phyloP scores from a whole-genome alignment of 1,140 invertebrate genomes.

The Triops cancriformis region DNA sequence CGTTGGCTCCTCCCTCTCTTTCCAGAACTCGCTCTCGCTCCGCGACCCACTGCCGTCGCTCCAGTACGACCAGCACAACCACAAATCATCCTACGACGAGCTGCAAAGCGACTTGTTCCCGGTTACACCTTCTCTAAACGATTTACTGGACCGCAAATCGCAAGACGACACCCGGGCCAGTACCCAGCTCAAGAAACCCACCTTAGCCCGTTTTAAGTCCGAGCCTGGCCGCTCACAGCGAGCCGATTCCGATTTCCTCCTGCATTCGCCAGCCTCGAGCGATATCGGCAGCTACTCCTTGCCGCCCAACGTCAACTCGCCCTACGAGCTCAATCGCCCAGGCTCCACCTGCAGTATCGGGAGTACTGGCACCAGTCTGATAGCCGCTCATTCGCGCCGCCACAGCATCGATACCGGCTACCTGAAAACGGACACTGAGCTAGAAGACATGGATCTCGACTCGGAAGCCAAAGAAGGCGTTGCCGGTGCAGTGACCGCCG shows the following conservation, averaged over 20 bases:
- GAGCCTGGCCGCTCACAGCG: neutral
- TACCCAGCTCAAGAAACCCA: neutral
- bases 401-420: neutral
- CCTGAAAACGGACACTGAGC: neutral
- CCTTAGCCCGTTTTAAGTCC: neutral
- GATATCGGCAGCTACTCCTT: neutral
- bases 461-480: neutral
- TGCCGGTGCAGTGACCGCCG: neutral
- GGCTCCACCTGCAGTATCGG: neutral
- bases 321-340: neutral
- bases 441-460: constrained; percentile 8
- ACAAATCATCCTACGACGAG: neutral
- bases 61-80: neutral
- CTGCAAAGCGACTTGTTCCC: neutral
- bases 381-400: neutral
- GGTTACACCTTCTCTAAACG: neutral
- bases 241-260: neutral
- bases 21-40: neutral
- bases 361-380: neutral
- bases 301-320: neutral
- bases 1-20: neutral
- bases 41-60: neutral
- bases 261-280: neutral
- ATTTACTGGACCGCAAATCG: neutral
- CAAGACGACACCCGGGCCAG: neutral